Conservation (phyloP, 2,888 invertebrate genomes). For the Sphaerophoria taeniata region DNA sequence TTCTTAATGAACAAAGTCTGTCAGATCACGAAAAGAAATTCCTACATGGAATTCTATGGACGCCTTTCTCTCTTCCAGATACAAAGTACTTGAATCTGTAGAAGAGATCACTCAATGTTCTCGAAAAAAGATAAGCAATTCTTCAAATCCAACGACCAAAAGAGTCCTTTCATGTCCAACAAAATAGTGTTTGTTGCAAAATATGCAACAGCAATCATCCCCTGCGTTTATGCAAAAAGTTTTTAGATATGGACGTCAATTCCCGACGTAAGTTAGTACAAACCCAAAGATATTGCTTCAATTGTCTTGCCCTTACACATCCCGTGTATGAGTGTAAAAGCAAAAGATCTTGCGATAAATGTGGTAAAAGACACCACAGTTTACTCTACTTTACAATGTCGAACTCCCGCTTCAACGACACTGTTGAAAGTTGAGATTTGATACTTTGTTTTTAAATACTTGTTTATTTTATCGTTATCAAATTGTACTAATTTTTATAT, state of each 20-base stretch:
- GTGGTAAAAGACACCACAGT: conserved; percentile 3
- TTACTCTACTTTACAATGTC: conserved; percentile 1
- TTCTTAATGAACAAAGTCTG: background rate
- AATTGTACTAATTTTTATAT: no score
- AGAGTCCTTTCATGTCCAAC: background rate
- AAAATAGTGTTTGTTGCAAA: conserved; percentile 3
- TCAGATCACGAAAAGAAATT: background rate
- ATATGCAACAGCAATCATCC: conserved; percentile 19
- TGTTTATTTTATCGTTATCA: no score
- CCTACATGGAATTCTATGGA: background rate
- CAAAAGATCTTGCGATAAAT: conserved; percentile 16
- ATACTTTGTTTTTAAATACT: no score
- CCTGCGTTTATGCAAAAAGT: conserved; percentile 16
- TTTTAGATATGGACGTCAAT: conserved; percentile 18
- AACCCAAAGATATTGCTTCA: conserved; percentile 24
- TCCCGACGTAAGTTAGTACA: no score
- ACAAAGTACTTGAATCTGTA: background rate
- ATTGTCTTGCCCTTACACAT: conserved; percentile 32
- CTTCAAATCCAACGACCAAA: background rate
- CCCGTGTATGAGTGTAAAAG: conserved; percentile 37
- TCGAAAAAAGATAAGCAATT: background rate
- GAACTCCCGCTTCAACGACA: no score
- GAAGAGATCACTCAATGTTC: conserved; percentile 9
- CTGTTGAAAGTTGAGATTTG: no score
- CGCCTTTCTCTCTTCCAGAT: background rate